phyloP scores from a whole-genome alignment of 2,113 vertebrate species.

The Oreocharis arfaki region DNA sequence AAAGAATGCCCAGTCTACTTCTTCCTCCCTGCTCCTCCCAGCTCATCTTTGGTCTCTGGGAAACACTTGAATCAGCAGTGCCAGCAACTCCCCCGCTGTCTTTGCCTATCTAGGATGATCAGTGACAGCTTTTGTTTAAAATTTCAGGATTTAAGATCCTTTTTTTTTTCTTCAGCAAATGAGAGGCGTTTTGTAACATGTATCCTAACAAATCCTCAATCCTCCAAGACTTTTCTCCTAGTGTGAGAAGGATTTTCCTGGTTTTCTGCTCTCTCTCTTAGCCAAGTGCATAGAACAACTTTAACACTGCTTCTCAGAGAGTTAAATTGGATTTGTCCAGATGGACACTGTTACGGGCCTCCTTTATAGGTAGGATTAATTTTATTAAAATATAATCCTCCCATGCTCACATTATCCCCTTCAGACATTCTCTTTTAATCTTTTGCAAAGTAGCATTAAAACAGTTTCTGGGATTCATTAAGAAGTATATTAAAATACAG shows the following conservation, averaged over 20 bases:
- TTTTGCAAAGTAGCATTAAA: slow-evolving; percentile 45
- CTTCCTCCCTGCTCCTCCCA: background rate
- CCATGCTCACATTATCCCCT: slow-evolving; percentile 20
- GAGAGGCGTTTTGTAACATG: background rate
- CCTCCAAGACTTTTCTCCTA: background rate
- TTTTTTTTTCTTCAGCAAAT: background rate
- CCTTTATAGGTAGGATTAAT: slow-evolving; percentile 40
- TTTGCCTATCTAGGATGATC: background rate
- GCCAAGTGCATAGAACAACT: background rate
- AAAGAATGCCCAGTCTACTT: background rate
- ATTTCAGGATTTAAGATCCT: background rate
- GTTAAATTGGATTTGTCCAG: slow-evolving; percentile 42
- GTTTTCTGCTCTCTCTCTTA: background rate
- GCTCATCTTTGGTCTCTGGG: background rate
- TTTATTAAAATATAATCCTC: slow-evolving; percentile 53
- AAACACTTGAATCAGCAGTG: background rate
- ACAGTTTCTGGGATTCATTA: slow-evolving; percentile 29
- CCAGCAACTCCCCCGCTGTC: background rate
- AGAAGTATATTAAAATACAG: background rate
- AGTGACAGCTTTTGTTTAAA: background rate
- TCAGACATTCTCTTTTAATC: slow-evolving; percentile 49
- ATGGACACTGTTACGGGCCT: background rate
- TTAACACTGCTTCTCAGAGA: background rate
- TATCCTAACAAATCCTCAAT: background rate
- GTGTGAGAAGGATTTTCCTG: background rate